phyloP scores from a whole-genome alignment of 2,888 invertebrate species.

The Cheiracanthium punctorium region DNA sequence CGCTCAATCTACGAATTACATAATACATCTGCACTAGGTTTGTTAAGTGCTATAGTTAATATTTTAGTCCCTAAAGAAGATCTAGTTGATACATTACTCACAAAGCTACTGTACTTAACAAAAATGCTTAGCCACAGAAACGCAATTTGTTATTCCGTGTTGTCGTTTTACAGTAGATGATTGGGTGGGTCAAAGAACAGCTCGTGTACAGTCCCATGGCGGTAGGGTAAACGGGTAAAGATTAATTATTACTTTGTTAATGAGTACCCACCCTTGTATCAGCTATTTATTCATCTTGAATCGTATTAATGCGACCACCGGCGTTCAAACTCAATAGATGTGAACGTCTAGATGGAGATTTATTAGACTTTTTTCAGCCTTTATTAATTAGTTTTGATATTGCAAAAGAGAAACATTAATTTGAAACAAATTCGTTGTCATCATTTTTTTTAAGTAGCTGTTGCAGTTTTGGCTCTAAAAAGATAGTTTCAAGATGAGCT shows the following conservation, averaged over 20 bases:
- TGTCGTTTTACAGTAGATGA: slow-evolving; percentile 24
- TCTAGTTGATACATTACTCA: too few relatives aligned
- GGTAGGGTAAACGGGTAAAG: slow-evolving; percentile 59
- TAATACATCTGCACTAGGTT: too few relatives aligned
- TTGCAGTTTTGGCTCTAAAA: slow-evolving; percentile 19
- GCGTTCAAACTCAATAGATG: slow-evolving; percentile 68
- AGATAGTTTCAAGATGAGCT: too few relatives aligned
- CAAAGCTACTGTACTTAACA: too few relatives aligned
- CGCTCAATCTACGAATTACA: too few relatives aligned
- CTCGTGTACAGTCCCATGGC: slow-evolving; percentile 30
- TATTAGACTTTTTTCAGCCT: slow-evolving; percentile 54
- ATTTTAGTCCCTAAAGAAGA: too few relatives aligned
- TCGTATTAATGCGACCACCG: slow-evolving; percentile 64
- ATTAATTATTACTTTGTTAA: slow-evolving; percentile 69
- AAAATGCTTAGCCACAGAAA: not conserved
- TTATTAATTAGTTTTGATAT: slow-evolving; percentile 66
- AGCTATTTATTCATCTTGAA: slow-evolving; percentile 66
- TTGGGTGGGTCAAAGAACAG: slow-evolving; percentile 39
- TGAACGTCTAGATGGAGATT: slow-evolving; percentile 55
- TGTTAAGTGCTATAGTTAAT: too few relatives aligned
- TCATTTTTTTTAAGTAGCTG: slow-evolving; percentile 38
- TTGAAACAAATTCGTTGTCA: slow-evolving; percentile 67
- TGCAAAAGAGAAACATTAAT: slow-evolving; percentile 56
- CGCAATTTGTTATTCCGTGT: slow-evolving; percentile 28
- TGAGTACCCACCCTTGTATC: slow-evolving; percentile 66